Evolutionary conservation across 2,888 invertebrate genomes (phyloP).

Genomic region (Scaptomyza cyrtandrae): DNA sequence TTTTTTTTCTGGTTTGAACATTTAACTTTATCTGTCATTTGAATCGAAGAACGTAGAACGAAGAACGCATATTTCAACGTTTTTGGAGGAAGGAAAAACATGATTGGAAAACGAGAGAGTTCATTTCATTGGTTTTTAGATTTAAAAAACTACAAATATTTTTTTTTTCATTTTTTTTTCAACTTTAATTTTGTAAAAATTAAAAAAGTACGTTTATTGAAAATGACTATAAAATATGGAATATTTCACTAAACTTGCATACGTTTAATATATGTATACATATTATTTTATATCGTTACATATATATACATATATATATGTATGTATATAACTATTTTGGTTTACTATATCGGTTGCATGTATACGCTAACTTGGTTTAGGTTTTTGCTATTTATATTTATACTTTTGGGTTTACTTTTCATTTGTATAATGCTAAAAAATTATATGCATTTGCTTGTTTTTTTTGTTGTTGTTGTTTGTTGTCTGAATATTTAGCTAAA

Average conservation of each 20-base stretch:
- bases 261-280: slow-evolving; percentile 54
- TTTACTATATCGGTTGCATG: slow-evolving; percentile 66
- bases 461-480: slow-evolving; percentile 19
- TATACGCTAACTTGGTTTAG: slow-evolving; percentile 60
- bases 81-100: slow-evolving; percentile 63
- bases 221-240: slow-evolving; percentile 79
- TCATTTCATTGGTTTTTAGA: slow-evolving; percentile 49
- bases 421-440: slow-evolving; percentile 79
- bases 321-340: slow-evolving; percentile 56
- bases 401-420: slow-evolving; percentile 45
- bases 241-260: slow-evolving; percentile 68
- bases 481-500: slow-evolving; percentile 83
- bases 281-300: slow-evolving; percentile 30
- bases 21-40: slow-evolving; percentile 53
- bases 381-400: slow-evolving; percentile 59
- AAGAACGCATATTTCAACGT: slow-evolving; percentile 46
- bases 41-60: slow-evolving; percentile 55
- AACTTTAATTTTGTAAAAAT: slow-evolving; percentile 80
- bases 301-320: slow-evolving; percentile 44
- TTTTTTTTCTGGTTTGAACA: slow-evolving; percentile 51
- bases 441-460: slow-evolving; percentile 69
- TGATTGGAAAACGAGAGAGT: slow-evolving; percentile 62
- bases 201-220: slow-evolving; percentile 78
- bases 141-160: slow-evolving; percentile 77
- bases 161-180: slow-evolving; percentile 43